phyloP scores from a whole-genome alignment of 2,888 invertebrate genomes.

The Phaonia tiefii region DNA sequence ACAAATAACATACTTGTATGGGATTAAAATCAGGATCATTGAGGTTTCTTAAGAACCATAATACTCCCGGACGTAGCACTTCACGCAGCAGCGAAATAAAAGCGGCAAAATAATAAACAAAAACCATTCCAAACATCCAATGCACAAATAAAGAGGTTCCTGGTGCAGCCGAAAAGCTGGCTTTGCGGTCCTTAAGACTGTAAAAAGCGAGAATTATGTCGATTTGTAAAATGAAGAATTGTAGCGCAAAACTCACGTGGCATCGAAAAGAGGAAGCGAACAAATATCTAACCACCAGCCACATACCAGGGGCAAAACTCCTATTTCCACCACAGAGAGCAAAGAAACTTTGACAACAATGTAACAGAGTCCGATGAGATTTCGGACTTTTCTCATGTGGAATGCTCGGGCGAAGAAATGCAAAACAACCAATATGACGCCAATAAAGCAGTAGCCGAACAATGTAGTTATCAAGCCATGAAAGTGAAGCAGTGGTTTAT shows the following conservation, averaged over 20 bases:
- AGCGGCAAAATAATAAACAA: constrained; percentile 99
- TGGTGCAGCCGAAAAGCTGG: constrained; percentile 93
- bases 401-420: constrained; percentile 92
- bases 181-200: constrained; percentile 89
- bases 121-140: constrained; percentile 99
- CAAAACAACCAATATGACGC: constrained; percentile 89
- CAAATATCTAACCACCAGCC: constrained; percentile 99
- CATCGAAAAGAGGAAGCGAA: constrained; percentile 95
- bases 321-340: constrained; percentile 97
- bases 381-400: constrained; percentile 89
- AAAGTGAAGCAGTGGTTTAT: constrained; percentile 87
- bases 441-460: constrained; percentile 95
- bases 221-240: constrained; percentile 78
- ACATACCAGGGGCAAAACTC: constrained; percentile 96
- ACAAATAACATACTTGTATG: constrained; percentile 86
- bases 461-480: constrained; percentile 95
- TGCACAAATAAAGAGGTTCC: constrained; percentile 99
- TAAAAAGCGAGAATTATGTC: background rate
- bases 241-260: constrained; percentile 75
- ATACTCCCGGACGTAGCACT: constrained; percentile 96
- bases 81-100: constrained; percentile 95
- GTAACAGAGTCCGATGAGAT: constrained; percentile 95
- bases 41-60: constrained; percentile 98
- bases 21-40: constrained; percentile 99
- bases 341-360: constrained; percentile 91